Evolutionary conservation across 2,797 vertebrate genomes (phyloP).

Genomic region (Mormyrops attenuatus): DNA sequence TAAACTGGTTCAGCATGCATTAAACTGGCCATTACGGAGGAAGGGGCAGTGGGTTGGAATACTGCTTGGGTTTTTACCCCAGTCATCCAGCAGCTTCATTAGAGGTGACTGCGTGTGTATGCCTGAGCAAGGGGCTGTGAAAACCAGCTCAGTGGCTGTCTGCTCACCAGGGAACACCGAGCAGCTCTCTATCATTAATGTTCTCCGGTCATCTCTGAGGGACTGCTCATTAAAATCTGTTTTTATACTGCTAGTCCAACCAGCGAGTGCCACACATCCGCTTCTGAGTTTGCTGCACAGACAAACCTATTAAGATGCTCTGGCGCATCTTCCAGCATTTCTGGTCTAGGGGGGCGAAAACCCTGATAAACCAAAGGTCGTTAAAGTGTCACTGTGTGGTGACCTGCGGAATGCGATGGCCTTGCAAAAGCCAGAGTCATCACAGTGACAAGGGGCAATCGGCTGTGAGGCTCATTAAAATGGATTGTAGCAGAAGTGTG

Average conservation of each 20-base stretch:
- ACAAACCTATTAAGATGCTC: slow-evolving; percentile 21
- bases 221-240: slow-evolving; percentile 35
- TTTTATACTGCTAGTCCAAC: slow-evolving; percentile 18
- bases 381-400: neutral
- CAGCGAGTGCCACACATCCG: slow-evolving; percentile 2
- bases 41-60: neutral
- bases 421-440: neutral
- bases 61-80: neutral
- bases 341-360: neutral
- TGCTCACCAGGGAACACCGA: slow-evolving; percentile 22
- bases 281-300: slow-evolving; percentile 24
- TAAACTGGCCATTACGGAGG: neutral
- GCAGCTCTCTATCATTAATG: slow-evolving; percentile 25
- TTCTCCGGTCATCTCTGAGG: slow-evolving; percentile 26
- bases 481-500: neutral
- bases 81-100: neutral
- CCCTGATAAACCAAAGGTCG: neutral
- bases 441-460: neutral
- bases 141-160: neutral
- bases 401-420: neutral
- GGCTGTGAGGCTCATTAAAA: neutral
- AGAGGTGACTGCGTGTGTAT: neutral
- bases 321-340: neutral
- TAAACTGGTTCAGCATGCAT: neutral
- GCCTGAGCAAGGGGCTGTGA: neutral